Evolutionary conservation across 2,113 vertebrate species (phyloP).

Genomic region (Pteropus alecto): DNA sequence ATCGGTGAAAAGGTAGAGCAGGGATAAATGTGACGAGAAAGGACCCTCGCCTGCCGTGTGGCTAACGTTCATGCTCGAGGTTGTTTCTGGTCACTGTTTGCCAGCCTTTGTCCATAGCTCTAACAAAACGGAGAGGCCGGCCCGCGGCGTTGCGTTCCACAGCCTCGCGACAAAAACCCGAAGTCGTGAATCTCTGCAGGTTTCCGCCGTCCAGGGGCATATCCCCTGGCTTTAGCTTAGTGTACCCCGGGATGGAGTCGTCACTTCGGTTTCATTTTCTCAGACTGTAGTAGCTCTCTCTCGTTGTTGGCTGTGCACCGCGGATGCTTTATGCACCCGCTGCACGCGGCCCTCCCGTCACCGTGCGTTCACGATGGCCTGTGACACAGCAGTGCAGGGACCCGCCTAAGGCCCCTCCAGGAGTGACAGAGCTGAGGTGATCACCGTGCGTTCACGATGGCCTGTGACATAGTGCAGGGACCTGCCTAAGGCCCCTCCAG

Average conservation of each 20-base stretch:
- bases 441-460: accelerated
- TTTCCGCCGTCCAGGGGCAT: neutral
- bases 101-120: neutral
- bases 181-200: neutral
- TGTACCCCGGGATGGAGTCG: neutral
- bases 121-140: neutral
- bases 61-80: neutral
- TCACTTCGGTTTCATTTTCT: neutral
- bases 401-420: neutral
- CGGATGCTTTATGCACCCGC: accelerated
- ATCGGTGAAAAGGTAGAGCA: accelerated
- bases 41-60: neutral
- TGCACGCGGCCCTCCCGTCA: accelerated
- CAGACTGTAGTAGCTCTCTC: neutral
- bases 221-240: neutral
- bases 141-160: neutral
- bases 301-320: neutral
- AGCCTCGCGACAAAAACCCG: neutral
- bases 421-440: neutral
- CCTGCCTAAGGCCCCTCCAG: neutral
- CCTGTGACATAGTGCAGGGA: accelerated
- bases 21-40: neutral
- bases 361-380: accelerated
- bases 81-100: accelerated
- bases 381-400: accelerated